Conservation (phyloP, 2,113 vertebrate genomes). For the Calyptommatus sinebrachiatus region DNA sequence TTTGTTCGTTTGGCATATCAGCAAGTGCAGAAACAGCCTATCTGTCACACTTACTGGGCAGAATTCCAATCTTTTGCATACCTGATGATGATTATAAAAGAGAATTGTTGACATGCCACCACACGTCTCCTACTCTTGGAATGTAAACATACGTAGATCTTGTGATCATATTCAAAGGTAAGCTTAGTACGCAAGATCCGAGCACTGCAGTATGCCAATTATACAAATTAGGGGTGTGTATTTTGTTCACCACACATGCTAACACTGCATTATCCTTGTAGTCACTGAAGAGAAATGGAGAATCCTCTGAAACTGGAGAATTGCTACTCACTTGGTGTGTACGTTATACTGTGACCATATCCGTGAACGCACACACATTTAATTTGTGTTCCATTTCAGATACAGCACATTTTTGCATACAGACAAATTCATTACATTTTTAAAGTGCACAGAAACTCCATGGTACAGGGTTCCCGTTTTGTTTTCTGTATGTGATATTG, state of each 20-base stretch:
- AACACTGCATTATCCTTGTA: background rate
- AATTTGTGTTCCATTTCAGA: slow-evolving; percentile 1
- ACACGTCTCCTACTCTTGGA: background rate
- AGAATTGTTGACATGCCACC: background rate
- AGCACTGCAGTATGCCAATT: background rate
- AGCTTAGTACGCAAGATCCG: background rate
- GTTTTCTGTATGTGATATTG: background rate
- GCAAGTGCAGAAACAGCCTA: no score
- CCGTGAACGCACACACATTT: background rate
- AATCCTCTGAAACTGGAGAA: background rate
- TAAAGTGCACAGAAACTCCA: slow-evolving; percentile 32
- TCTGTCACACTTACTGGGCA: background rate
- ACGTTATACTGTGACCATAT: background rate
- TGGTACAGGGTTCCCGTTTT: slow-evolving; percentile 12
- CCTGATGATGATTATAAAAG: background rate
- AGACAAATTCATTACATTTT: background rate
- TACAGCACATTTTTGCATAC: background rate
- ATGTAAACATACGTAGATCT: background rate
- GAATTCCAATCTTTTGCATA: background rate
- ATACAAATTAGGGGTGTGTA: background rate
- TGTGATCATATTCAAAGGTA: background rate
- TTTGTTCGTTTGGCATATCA: no score
- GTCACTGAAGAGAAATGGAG: background rate
- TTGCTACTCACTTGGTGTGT: background rate
- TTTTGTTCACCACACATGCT: background rate